Evolutionary conservation across 2,888 invertebrate genomes (phyloP).

Genomic region (Himalopsyche tibetana): DNA sequence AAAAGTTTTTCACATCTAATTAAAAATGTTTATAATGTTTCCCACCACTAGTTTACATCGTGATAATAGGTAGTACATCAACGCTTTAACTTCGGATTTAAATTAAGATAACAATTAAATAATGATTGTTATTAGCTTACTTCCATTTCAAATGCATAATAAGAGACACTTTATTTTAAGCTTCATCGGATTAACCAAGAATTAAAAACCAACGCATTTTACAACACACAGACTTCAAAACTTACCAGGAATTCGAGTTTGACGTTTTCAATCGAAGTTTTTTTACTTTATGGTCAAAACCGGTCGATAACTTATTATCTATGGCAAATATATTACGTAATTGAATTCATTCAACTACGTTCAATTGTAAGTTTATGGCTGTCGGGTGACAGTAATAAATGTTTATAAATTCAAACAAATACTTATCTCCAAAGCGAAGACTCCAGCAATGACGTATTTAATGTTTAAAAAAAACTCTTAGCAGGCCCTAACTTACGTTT

Average conservation of each 20-base stretch:
- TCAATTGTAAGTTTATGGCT: neutral
- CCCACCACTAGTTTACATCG: too few relatives aligned
- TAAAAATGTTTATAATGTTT: too few relatives aligned
- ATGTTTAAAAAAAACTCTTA: too few relatives aligned
- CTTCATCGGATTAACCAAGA: neutral
- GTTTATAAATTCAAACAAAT: neutral
- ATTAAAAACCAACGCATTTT: neutral
- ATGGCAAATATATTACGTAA: neutral
- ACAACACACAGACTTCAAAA: neutral
- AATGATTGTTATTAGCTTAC: too few relatives aligned
- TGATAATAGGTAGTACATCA: too few relatives aligned
- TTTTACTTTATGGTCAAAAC: neutral
- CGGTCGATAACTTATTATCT: neutral
- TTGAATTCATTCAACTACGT: neutral
- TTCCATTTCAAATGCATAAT: too few relatives aligned
- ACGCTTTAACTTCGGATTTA: too few relatives aligned
- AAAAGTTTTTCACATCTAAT: too few relatives aligned
- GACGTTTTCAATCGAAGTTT: conserved; percentile 7
- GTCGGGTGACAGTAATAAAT: neutral
- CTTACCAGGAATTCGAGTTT: neutral
- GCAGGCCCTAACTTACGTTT: too few relatives aligned
- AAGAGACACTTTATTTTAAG: too few relatives aligned
- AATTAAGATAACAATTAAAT: too few relatives aligned
- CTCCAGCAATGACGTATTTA: too few relatives aligned
- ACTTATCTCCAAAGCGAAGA: neutral